A percentile compares a stretch with the other conserved stretches of the same genome.
phyloP scores from a whole-genome alignment of 2,113 vertebrate species.

The Sander vitreus region DNA sequence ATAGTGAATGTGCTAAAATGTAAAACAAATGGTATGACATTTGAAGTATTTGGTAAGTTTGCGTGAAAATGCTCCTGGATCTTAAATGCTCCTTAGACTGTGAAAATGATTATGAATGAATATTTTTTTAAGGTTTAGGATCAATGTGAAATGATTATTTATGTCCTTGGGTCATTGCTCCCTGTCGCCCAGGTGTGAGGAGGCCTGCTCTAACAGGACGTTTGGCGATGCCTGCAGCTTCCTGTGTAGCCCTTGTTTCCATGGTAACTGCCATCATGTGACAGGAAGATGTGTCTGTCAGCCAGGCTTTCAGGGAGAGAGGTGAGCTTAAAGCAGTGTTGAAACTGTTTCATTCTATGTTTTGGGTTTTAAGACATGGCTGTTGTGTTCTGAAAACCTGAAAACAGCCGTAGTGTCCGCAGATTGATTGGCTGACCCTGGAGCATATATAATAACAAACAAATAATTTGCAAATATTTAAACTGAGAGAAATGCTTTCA shows the following conservation, averaged over 20 bases:
- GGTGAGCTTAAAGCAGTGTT: constrained; percentile 81
- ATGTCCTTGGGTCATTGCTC: neutral
- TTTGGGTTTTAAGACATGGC: neutral
- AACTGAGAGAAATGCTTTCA: constrained; percentile 12
- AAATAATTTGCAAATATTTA: neutral
- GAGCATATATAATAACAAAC: neutral
- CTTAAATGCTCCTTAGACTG: neutral
- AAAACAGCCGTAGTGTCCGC: neutral
- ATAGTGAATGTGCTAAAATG: neutral
- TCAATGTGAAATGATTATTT: neutral
- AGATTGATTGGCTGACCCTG: too few relatives aligned
- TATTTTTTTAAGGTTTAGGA: neutral
- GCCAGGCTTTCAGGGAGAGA: constrained; percentile 90
- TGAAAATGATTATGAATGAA: neutral
- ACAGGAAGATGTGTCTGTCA: constrained; percentile 91
- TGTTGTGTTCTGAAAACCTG: neutral
- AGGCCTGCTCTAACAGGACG: constrained; percentile 82
- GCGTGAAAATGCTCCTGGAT: neutral
- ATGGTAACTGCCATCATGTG: constrained; percentile 88
- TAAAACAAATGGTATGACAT: neutral
- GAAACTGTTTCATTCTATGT: neutral
- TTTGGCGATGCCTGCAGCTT: constrained; percentile 89
- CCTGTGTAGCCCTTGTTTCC: constrained; percentile 85
- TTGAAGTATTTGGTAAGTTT: neutral
- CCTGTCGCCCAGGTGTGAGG: constrained; percentile 87